Evolutionary conservation across 1,140 invertebrate genomes (phyloP).

Genomic region (Babylonia areolata): DNA sequence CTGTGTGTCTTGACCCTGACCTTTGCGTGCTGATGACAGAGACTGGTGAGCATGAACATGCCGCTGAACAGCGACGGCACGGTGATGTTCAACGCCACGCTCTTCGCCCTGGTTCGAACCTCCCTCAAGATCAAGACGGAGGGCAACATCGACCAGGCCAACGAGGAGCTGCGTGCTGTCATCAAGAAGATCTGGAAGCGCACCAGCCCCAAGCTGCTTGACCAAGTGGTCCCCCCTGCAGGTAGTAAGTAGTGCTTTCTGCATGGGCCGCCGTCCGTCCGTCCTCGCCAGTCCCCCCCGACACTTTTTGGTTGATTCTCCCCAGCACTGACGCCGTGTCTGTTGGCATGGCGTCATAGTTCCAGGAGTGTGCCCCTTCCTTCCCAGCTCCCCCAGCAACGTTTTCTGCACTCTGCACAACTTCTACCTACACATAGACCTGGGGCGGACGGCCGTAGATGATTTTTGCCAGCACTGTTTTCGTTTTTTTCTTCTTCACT

Average conservation of each 20-base stretch:
- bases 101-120: conserved; percentile 98
- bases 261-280: conserved; percentile 32
- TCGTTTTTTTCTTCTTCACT: no score
- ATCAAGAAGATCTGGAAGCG: conserved; percentile 99
- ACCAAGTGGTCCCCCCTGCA: conserved; percentile 99
- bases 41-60: conserved; percentile 99
- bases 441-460: no score
- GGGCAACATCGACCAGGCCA: conserved; percentile 95
- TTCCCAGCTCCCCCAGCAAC: background rate
- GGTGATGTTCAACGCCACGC: conserved; percentile 98
- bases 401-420: no score
- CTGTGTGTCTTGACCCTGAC: no score
- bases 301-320: background rate
- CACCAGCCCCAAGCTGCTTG: conserved; percentile 94
- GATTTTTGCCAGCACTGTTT: no score
- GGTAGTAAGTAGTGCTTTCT: conserved; percentile 78
- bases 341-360: no score
- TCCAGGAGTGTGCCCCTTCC: no score
- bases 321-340: no score
- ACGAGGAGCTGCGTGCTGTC: conserved; percentile 94
- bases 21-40: conserved; percentile 83
- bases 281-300: background rate
- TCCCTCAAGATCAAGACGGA: conserved; percentile 98
- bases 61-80: conserved; percentile 99
- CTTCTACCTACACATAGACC: no score